Conservation (phyloP, 37 sponge, comb jelly and placozoan genomes). For the Aphrocallistes beatrix region DNA sequence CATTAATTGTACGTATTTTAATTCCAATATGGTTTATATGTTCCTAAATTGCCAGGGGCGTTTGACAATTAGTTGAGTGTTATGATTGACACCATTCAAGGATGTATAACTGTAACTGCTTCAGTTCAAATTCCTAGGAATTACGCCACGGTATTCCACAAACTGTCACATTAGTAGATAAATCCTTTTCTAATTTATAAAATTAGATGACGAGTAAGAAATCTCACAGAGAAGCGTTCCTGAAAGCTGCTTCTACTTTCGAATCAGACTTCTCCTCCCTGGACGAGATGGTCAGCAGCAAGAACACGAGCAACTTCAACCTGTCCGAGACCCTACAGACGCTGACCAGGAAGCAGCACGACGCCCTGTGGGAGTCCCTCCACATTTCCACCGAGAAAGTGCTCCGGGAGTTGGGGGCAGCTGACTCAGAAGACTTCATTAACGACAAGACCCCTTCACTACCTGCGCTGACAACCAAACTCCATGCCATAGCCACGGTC, state of each 20-base stretch:
- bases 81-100: too few species aligned
- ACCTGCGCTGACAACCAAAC: neutral
- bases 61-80: too few species aligned
- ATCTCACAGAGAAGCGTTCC: neutral
- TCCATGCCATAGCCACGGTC: neutral
- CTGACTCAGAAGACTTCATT: neutral
- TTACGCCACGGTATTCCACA: too few species aligned
- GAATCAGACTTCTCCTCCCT: neutral
- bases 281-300: neutral
- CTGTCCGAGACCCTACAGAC: neutral
- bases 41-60: too few species aligned
- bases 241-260: neutral
- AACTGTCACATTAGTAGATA: too few species aligned
- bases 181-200: too few species aligned
- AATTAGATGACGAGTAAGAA: neutral
- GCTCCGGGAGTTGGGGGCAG: neutral
- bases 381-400: neutral
- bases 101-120: too few species aligned
- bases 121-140: too few species aligned
- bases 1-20: too few species aligned
- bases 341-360: neutral
- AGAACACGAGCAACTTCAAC: neutral
- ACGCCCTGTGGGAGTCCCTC: neutral
- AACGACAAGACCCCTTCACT: neutral
- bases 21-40: too few species aligned